Evolutionary conservation across 2,113 vertebrate genomes (phyloP).

Genomic region (Ariopsis seemanni): DNA sequence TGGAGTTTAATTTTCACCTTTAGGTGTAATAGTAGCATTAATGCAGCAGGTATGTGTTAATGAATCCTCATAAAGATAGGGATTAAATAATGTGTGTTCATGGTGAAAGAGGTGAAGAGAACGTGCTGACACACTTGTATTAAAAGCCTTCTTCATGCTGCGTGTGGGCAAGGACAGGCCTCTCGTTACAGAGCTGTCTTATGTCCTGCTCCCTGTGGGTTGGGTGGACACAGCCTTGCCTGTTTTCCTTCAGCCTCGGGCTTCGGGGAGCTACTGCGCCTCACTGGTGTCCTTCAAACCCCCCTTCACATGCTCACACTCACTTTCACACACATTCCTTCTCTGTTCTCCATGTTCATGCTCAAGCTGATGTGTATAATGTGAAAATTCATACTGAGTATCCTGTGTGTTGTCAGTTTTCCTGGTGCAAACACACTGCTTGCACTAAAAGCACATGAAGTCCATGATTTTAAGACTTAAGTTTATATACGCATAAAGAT

Average conservation of each 20-base stretch:
- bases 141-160: conserved; percentile 31
- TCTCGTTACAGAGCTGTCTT: conserved; percentile 14
- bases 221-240: conserved; percentile 29
- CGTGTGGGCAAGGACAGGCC: neutral
- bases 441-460: no score
- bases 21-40: neutral
- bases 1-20: neutral
- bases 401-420: no score
- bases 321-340: conserved; percentile 23
- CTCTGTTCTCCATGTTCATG: neutral
- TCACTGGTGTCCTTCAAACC: neutral
- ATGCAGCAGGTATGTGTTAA: neutral
- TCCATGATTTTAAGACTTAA: no score
- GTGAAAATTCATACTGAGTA: neutral
- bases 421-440: no score
- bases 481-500: neutral
- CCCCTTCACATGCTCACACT: neutral
- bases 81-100: neutral
- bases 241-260: conserved; percentile 16
- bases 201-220: neutral
- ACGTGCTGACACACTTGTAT: neutral
- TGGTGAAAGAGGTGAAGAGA: neutral
- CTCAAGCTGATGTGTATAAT: neutral
- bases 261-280: neutral
- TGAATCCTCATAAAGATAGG: neutral